Conservation (phyloP, 1,140 invertebrate species). For the Bathynomus jamesi region DNA sequence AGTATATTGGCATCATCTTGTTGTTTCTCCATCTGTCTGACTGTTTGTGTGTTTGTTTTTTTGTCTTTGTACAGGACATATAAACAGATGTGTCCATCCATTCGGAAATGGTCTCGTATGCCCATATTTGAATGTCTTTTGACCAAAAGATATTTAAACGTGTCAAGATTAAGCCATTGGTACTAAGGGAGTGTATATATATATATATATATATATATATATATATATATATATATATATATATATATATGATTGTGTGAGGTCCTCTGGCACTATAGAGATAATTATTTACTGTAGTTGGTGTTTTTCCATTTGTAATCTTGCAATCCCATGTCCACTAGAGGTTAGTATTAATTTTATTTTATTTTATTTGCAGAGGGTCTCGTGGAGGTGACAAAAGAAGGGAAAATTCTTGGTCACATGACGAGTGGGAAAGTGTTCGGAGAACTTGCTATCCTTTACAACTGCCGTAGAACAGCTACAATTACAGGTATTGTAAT, state of each 20-base stretch:
- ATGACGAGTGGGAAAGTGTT: conserved; percentile 93
- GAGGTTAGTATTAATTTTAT: too few species aligned
- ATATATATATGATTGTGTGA: not conserved
- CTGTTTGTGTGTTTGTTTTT: too few species aligned
- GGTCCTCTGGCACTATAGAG: not conserved
- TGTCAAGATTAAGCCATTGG: too few species aligned
- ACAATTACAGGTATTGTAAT: conserved; percentile 89
- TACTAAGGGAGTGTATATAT: too few species aligned
- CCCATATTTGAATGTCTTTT: too few species aligned
- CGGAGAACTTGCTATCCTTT: conserved; percentile 94
- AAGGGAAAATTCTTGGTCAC: conserved; percentile 87
- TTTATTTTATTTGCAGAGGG: conserved; percentile 81
- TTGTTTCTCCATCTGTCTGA: too few species aligned
- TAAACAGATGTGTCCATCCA: too few species aligned
- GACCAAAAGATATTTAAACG: too few species aligned
- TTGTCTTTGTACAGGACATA: too few species aligned
- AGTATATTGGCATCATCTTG: too few species aligned
- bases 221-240: not conserved
- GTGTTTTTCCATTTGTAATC: not conserved
- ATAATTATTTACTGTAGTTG: too few species aligned
- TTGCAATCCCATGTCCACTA: not conserved
- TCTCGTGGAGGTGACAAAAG: conserved; percentile 90
- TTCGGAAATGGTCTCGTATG: too few species aligned
- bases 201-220: conserved; percentile 3
- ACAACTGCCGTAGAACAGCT: conserved; percentile 82